These are phyloP conservation scores for Tyrannus savana DNA, from an alignment of 2,113 vertebrate genomes.

Conservation along the genomic window DNA sequence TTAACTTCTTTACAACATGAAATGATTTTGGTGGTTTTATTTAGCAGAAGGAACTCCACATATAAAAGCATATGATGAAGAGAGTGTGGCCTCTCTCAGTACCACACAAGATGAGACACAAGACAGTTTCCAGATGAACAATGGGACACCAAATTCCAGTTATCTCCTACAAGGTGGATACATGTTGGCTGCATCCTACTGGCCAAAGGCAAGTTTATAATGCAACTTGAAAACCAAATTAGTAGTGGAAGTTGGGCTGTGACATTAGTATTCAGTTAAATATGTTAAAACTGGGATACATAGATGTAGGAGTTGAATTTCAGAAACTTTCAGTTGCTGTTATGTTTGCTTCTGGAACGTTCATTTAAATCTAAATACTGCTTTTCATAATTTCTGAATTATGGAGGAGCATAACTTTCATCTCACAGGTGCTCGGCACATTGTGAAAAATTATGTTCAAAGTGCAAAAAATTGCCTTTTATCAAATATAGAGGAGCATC, in stretches of 20 bases:
- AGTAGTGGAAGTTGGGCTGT: background rate
- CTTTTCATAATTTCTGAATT: background rate
- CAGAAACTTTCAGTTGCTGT: background rate
- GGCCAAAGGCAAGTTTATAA: conserved; percentile 89
- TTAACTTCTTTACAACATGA: background rate
- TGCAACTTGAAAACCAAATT: background rate
- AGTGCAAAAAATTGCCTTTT: background rate
- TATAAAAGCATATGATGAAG: conserved; percentile 94
- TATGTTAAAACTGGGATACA: background rate
- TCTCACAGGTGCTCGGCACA: background rate
- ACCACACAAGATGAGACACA: conserved; percentile 92
- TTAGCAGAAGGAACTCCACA: conserved; percentile 79
- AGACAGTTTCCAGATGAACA: conserved; percentile 89
- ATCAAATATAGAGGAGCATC: background rate
- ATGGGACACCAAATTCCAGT: conserved; percentile 83
- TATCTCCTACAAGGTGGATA: conserved; percentile 89
- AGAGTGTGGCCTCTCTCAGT: conserved; percentile 92
- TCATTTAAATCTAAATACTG: background rate
- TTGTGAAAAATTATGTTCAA: background rate
- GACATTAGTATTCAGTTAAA: background rate
- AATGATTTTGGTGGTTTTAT: conserved; percentile 30
- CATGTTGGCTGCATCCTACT: conserved; percentile 94
- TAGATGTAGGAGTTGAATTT: background rate
- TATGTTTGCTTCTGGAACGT: background rate
- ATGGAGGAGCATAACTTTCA: background rate